phyloP scores from a whole-genome alignment of 2,797 vertebrate genomes.

The Odontamblyopus lacepedii region DNA sequence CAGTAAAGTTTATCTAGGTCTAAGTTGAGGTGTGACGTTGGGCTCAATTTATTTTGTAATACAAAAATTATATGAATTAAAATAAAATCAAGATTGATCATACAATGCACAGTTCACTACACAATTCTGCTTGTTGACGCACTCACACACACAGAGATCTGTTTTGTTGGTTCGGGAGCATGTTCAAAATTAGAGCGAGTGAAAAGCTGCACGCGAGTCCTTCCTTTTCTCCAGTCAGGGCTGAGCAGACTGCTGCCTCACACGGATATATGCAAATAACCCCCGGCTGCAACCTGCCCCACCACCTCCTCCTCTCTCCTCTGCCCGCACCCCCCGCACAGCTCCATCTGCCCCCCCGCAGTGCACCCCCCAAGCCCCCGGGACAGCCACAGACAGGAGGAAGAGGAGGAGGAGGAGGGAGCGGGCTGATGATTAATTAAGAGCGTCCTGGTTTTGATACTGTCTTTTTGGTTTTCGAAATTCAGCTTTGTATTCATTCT shows the following conservation, averaged over 20 bases:
- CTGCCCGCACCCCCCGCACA: conserved; percentile 20
- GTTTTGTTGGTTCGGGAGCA: not conserved
- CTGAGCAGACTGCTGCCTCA: conserved; percentile 66
- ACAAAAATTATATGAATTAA: too few relatives aligned
- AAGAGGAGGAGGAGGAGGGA: conserved; percentile 28
- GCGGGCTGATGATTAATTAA: conserved; percentile 73
- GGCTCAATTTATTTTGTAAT: too few relatives aligned
- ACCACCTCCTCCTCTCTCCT: conserved; percentile 15
- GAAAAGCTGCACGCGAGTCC: conserved; percentile 43
- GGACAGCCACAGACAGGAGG: conserved; percentile 51
- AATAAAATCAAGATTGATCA: too few relatives aligned
- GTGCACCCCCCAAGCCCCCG: conserved; percentile 51
- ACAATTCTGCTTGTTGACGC: too few relatives aligned
- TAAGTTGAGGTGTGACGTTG: too few relatives aligned
- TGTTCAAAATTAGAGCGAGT: conserved; percentile 24
- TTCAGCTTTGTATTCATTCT: conserved; percentile 70
- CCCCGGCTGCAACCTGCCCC: conserved; percentile 71
- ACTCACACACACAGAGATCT: too few relatives aligned
- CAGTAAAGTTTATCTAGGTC: too few relatives aligned
- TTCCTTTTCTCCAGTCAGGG: conserved; percentile 42
- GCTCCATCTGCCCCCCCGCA: conserved; percentile 10
- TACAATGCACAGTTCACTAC: too few relatives aligned
- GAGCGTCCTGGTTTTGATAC: conserved; percentile 73
- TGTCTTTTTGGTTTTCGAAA: conserved; percentile 72
- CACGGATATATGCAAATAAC: conserved; percentile 73